A percentile compares a stretch with the other conserved stretches of the same genome.
These are phyloP conservation scores for Archips xylosteana DNA, from an alignment of 2,888 invertebrate genomes.

Conservation along the genomic window DNA sequence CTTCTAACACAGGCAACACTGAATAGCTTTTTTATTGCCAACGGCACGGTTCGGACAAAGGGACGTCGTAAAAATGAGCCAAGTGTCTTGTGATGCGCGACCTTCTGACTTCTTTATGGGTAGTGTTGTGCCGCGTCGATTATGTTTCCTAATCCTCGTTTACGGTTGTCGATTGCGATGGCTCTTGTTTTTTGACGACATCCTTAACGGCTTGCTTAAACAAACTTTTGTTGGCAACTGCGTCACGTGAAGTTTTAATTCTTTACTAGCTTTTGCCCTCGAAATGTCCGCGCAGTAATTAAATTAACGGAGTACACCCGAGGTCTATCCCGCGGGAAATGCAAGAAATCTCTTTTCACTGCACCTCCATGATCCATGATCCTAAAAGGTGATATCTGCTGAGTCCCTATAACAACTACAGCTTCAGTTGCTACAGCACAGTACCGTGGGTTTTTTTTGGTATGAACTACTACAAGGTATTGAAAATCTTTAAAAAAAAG, in stretches of 20 bases:
- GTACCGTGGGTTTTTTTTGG: no score
- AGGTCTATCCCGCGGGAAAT: no score
- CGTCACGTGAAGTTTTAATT: not conserved
- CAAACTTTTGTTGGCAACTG: not conserved
- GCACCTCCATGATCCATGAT: no score
- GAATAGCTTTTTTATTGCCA: constrained; percentile 69
- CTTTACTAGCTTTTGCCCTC: no score
- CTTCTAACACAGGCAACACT: constrained; percentile 55
- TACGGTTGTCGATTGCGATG: constrained; percentile 56
- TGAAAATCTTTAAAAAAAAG: no score
- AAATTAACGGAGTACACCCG: no score
- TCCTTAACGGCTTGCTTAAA: not conserved
- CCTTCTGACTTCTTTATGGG: constrained; percentile 57
- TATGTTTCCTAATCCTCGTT: constrained; percentile 67
- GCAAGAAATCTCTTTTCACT: no score
- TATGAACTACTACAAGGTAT: no score
- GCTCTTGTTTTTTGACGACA: constrained; percentile 42
- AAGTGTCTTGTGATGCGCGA: constrained; percentile 66
- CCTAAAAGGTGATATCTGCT: no score
- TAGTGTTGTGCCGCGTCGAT: constrained; percentile 53
- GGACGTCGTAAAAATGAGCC: constrained; percentile 69
- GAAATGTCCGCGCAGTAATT: no score
- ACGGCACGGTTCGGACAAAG: constrained; percentile 65
- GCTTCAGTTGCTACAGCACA: no score
- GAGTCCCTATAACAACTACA: no score